Evolutionary conservation across 2,113 vertebrate species (phyloP), one percentile per base, ranked within the genome.

Genomic region (Macroglossus sobrinus): DNA sequence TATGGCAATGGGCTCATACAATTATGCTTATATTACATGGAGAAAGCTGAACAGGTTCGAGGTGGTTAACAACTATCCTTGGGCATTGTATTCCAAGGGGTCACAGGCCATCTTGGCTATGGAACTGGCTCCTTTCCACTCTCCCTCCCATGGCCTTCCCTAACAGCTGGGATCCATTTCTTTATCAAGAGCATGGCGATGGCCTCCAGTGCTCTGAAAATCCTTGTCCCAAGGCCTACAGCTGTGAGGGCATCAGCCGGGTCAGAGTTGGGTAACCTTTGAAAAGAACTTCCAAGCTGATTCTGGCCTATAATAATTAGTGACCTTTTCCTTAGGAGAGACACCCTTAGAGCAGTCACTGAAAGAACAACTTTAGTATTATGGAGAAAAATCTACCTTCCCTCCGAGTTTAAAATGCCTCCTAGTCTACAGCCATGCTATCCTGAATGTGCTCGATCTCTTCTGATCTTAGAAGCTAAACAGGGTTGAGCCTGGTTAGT

Each of bases 321-420:
- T 95, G 95, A 96, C 94, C 97, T 98, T 98, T 96, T 96, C 88
- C 94, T 45, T 55, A 95, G 96, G 81, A 91, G 38, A 93, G 81
- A 91, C 45, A 93, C 40, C 75, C n/a, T 89, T 45, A 57, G 89
- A 89, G 69, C 89, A 89, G 47, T 96, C 88, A 53, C 72, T 72
- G 53, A 35, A 64, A 81, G 55, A 74, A 85, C 33, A 43, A 45
- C 53, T 71, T 30, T 13, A 28, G 63, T 22, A 28, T 47, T 35
- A 10, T 30, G 45, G 33, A 84, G 57, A 66, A 69, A 95, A 94
- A 63, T 11, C 38, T 69, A 24, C 76, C 68, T 81, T 80, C 30
- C 45, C 50, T 85, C 38, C 64, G 76, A 95, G 93, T 66, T 79
- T 68, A 63, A 95, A 96, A 90, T 43, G 57, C 30, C 61, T 43